Evolutionary conservation across 2,113 vertebrate species (phyloP).

Genomic region (Hystrix cristata): DNA sequence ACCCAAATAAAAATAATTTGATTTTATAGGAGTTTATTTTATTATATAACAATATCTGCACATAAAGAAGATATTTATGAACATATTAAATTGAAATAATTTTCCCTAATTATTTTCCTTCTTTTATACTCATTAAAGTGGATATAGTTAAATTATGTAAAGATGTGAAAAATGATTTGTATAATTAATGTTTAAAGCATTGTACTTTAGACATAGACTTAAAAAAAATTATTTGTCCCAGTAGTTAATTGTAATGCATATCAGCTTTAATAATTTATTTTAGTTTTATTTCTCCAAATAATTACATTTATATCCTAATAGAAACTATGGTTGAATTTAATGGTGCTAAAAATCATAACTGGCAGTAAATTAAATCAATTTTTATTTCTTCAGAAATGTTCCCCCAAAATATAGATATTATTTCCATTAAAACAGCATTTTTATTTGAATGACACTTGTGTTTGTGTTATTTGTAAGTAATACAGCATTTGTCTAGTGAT

Average conservation of each 20-base stretch:
- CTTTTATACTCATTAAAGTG: constrained; percentile 27
- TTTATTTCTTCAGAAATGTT: constrained; percentile 51
- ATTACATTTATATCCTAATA: constrained; percentile 50
- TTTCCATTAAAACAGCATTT: constrained; percentile 36
- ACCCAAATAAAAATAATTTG: background rate
- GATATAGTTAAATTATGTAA: constrained; percentile 57
- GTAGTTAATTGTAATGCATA: constrained; percentile 61
- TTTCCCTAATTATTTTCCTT: constrained; percentile 49
- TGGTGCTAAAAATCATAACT: constrained; percentile 32
- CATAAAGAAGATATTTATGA: constrained; percentile 51
- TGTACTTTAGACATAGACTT: constrained; percentile 52
- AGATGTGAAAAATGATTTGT: constrained; percentile 48
- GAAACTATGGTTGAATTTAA: constrained; percentile 38
- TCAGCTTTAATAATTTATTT: constrained; percentile 56
- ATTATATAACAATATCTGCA: background rate
- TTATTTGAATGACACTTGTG: background rate
- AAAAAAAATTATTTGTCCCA: constrained; percentile 10
- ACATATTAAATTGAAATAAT: constrained; percentile 49
- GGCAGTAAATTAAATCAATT: constrained; percentile 24
- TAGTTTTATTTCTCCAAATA: constrained; percentile 46
- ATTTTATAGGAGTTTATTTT: constrained; percentile 47
- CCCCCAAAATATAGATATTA: constrained; percentile 9
- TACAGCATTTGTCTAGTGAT: background rate
- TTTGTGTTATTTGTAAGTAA: constrained; percentile 29
- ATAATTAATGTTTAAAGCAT: constrained; percentile 44